Conservation (phyloP, 1,140 invertebrate genomes). For the Panagrolaimus sp. region DNA sequence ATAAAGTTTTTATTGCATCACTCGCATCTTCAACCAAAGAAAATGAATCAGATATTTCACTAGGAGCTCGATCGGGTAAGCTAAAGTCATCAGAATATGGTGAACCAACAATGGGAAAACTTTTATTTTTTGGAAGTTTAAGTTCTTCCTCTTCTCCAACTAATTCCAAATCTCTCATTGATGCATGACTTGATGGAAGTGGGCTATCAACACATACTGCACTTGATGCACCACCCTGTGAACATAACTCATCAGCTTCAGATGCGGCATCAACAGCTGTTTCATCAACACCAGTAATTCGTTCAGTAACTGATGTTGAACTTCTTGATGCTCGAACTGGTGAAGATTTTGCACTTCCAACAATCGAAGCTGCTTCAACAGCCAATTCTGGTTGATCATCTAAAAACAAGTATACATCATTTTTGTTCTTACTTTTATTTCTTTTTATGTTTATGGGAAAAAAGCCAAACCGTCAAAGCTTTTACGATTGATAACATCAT, state of each 20-base stretch:
- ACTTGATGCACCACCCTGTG: not conserved
- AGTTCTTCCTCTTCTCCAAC: not conserved
- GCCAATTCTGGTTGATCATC: constrained; percentile 72
- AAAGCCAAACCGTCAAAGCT: constrained; percentile 1
- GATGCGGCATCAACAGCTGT: not conserved
- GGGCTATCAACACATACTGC: not conserved
- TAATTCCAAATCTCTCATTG: not conserved
- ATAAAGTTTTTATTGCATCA: constrained; percentile 27
- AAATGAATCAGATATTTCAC: constrained; percentile 38
- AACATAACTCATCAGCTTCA: not conserved
- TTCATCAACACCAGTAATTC: not conserved
- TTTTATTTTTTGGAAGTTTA: not conserved
- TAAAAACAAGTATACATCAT: too few relatives aligned
- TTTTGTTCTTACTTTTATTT: not conserved
- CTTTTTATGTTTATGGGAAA: too few relatives aligned
- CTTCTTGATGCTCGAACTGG: not conserved
- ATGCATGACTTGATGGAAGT: constrained; percentile 2
- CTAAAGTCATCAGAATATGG: not conserved
- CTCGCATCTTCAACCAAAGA: constrained; percentile 35
- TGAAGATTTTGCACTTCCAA: constrained; percentile 61
- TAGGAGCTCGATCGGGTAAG: constrained; percentile 2
- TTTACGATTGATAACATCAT: constrained; percentile 55
- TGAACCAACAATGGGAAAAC: not conserved
- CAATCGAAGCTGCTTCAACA: constrained; percentile 79
- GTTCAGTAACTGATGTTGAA: not conserved